Percentiles rank a stretch among this genome's conserved stretches.
phyloP scores from a whole-genome alignment of 2,113 vertebrate species.

The Sminthopsis crassicaudata region DNA sequence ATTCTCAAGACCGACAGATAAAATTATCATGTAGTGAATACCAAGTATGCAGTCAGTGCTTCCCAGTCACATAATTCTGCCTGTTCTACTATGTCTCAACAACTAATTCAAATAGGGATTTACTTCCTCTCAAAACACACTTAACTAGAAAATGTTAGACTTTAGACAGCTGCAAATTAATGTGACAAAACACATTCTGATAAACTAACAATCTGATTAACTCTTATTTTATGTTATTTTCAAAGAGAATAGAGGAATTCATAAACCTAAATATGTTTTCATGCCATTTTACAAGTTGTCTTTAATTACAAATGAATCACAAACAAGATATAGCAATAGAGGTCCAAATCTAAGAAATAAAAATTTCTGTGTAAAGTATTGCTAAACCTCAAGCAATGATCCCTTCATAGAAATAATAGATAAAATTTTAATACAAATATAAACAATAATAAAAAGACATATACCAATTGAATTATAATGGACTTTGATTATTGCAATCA shows the following conservation, averaged over 20 bases:
- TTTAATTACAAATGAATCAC: conserved; percentile 71
- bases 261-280: conserved; percentile 49
- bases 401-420: conserved; percentile 57
- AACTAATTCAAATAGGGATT: conserved; percentile 56
- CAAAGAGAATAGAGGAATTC: conserved; percentile 54
- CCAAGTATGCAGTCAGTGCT: conserved; percentile 53
- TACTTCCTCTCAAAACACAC: conserved; percentile 46
- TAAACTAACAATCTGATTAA: no score
- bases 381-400: conserved; percentile 60
- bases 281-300: conserved; percentile 68
- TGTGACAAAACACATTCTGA: not conserved
- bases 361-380: conserved; percentile 50
- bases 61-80: conserved; percentile 28
- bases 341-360: conserved; percentile 70
- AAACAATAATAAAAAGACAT: conserved; percentile 34
- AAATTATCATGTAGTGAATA: conserved; percentile 65
- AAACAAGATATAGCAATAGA: conserved; percentile 63
- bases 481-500: conserved; percentile 70
- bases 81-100: conserved; percentile 31
- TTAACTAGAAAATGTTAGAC: conserved; percentile 58
- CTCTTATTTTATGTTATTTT: not conserved
- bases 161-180: conserved; percentile 30
- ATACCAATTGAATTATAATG: conserved; percentile 68
- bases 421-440: conserved; percentile 65
- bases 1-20: conserved; percentile 63